phyloP scores from a whole-genome alignment of 2,113 vertebrate species.

The Butastur rufipennis region DNA sequence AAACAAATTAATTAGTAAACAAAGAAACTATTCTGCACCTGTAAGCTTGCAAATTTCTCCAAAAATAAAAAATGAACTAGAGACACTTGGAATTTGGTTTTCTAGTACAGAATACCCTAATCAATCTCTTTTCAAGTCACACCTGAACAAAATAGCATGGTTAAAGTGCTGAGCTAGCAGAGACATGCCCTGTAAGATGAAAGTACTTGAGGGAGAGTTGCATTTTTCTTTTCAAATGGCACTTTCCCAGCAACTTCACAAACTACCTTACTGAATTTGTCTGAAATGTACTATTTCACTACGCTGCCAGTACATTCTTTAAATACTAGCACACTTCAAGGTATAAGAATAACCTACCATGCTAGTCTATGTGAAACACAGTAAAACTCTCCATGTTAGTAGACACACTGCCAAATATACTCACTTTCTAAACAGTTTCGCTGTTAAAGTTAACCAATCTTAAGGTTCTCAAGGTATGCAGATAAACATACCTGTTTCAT shows the following conservation, averaged over 20 bases:
- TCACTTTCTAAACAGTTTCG: not conserved
- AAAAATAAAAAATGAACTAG: not conserved
- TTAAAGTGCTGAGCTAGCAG: not conserved
- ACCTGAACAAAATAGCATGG: not conserved
- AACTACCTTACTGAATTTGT: not conserved
- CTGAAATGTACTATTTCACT: not conserved
- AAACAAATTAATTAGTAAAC: not conserved
- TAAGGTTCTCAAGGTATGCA: not conserved
- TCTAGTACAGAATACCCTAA: not conserved
- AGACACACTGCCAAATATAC: not conserved
- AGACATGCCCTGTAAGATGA: not conserved
- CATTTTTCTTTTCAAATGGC: not conserved
- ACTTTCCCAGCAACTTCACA: not conserved
- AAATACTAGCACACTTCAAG: not conserved
- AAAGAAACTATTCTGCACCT: not conserved
- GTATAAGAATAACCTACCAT: not conserved
- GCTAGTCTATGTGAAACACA: not conserved
- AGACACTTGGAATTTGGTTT: not conserved
- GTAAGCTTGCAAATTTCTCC: not conserved
- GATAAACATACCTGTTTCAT: not conserved
- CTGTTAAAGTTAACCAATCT: not conserved
- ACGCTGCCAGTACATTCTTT: not conserved
- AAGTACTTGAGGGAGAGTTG: not conserved
- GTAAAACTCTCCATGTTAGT: not conserved
- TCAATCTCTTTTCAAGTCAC: not conserved